Evolutionary conservation across 2,888 invertebrate species (phyloP).

Genomic region (Luperina testacea): DNA sequence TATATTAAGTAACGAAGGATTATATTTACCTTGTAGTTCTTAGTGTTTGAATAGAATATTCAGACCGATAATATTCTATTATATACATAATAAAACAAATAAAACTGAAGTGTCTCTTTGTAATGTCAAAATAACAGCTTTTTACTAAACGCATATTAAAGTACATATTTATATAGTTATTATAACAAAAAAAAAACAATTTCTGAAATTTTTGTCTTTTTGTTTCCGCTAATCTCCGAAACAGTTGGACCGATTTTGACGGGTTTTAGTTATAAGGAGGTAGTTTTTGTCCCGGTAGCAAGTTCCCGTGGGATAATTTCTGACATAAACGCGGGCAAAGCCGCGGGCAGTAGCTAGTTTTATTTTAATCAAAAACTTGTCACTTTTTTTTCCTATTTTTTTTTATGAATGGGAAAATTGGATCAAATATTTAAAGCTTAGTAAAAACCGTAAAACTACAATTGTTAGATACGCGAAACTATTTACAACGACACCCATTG

Average conservation of each 20-base stretch:
- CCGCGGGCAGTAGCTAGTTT: neutral
- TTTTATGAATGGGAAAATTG: neutral
- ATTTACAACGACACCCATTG: constrained; percentile 15
- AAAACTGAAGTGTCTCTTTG: too few relatives aligned
- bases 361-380: neutral
- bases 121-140: too few relatives aligned
- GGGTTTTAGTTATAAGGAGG: neutral
- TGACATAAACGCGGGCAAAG: neutral
- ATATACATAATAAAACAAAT: too few relatives aligned
- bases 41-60: neutral
- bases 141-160: too few relatives aligned
- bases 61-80: neutral
- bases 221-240: neutral
- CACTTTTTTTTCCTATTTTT: neutral
- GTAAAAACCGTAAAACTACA: constrained; percentile 12
- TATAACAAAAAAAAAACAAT: neutral
- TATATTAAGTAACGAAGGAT: neutral
- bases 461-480: constrained; percentile 2
- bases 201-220: neutral
- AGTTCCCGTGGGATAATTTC: neutral
- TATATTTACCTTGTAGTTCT: neutral
- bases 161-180: too few relatives aligned
- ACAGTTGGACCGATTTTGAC: neutral
- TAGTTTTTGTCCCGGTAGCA: neutral
- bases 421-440: neutral